phyloP scores from a whole-genome alignment of 2,888 invertebrate species.

The Tetranychus piercei region DNA sequence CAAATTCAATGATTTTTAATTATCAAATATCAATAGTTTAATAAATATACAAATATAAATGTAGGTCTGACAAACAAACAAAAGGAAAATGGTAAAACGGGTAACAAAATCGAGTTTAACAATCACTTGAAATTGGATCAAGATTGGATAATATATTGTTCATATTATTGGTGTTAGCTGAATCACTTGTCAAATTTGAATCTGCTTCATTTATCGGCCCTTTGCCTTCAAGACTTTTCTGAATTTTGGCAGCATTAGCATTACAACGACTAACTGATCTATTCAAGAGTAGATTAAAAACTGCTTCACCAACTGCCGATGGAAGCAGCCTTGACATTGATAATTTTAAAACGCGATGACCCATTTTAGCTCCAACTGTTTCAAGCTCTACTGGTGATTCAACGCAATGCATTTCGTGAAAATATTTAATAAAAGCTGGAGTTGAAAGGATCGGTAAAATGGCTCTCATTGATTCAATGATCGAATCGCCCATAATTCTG shows the following conservation, averaged over 20 bases:
- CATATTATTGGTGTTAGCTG: not conserved
- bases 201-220: not conserved
- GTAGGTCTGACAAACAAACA: too few relatives aligned
- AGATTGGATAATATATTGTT: not conserved
- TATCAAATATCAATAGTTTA: too few relatives aligned
- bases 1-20: too few relatives aligned
- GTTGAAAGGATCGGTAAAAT: not conserved
- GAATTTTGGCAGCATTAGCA: not conserved
- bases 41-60: too few relatives aligned
- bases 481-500: not conserved
- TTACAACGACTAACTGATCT: not conserved
- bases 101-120: too few relatives aligned
- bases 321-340: not conserved
- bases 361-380: not conserved
- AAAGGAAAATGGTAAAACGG: too few relatives aligned
- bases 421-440: not conserved
- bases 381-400: conserved; percentile 1
- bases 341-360: not conserved
- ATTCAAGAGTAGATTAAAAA: not conserved
- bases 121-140: too few relatives aligned
- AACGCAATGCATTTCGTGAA: not conserved
- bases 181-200: not conserved
- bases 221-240: not conserved
- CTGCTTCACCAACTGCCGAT: not conserved
- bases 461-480: not conserved